Base-by-base conservation (phyloP, 30 jellyfish, hydroid and myxozoan species). In the Turritopsis rubra region DNA sequence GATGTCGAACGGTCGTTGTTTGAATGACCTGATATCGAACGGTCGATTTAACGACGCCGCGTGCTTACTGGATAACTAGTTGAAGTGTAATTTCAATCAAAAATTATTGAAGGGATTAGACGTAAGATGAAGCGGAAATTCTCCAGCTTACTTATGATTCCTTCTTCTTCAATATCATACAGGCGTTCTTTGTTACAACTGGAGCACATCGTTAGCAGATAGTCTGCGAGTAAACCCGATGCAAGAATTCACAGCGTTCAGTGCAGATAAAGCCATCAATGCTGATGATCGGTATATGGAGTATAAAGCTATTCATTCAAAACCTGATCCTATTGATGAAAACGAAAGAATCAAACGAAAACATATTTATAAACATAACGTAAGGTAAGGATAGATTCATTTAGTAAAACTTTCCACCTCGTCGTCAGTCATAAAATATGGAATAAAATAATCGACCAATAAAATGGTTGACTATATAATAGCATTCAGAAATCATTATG, bases 191-290 rank as follows among this genome's bases (percentile, higher is more conserved):
- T 93, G 99, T 75, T 89, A 79, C 88, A 93, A 93, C 75, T 93
- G 99, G 99, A 85, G 95, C 13, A 52, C 81, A 26, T 84, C 96
- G 0, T 75, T 93, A 89, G 97, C 88, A 73, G 84, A 97, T 21
- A 88, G 97, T 77, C 85, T 93, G 74, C 80, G 84, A 28, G 89
- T 85, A 29, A 93, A 93, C 81, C 99, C 99, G 7, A 93, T 93
- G 99, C 99, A 93, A 66, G 99, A 93, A 65, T 93, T 93, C 73
- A 78, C 99, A 18, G 75, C 90, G 21, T 93, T 93, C 75, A 41
- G 95, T 7, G 88, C 92, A 25, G 99, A 85, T 28, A 76, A 54
- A 26, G 84, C 85, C 28, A 79, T 93, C 19, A 85, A 93, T 68
- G 68, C 83, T 3, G 81, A 29, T 26, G 88, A 83, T 28, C 70